Base-by-base conservation (phyloP, 2,888 invertebrate genomes). In the Acanthosepion pharaonis region DNA sequence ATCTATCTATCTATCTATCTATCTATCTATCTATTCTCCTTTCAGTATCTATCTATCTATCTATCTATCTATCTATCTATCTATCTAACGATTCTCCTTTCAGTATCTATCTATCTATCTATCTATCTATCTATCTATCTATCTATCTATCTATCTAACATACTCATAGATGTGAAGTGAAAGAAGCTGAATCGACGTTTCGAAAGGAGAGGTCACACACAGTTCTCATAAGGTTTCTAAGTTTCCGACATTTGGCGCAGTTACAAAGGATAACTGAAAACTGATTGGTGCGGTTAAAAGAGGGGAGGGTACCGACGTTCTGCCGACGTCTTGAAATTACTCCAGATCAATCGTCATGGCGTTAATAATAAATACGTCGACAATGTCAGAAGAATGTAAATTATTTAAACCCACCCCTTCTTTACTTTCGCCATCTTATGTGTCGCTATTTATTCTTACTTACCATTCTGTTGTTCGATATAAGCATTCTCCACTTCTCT, bases 371-470 rank as follows among this genome's bases (percentile, higher is more conserved):
- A 33, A 78, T 33, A 78, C 33, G 78, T 78, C 78, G 78, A 33
- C 78, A 78, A 78, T n/a, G 78, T 78, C 78, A 78, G 78, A n/a
- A n/a, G n/a, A n/a, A n/a, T n/a, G 78, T 78, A 33, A 78, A 78
- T 78, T 78, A 78, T 78, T 78, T 78, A 78, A 78, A 8, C 78
- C 78, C 78, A 28, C 28, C 78, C 33, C 20, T 23, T n/a, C 11
- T 9, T 78, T 78, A 11, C n/a, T 78, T 18, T 78, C 78, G 33
- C 8, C n/a, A n/a, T 78, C 33, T 78, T n/a, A 78, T n/a, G 15
- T 78, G 33, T 78, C 78, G n/a, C 33, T 33, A 78, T 78, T 78
- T 33, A 78, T 33, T 9, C 18, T 78, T n/a, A 78, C 78, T 78
- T 78, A 78, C 33, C 15, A 28, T 78, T 15, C 78, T n/a, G 4